Evolutionary conservation across 1,140 invertebrate genomes (phyloP), one percentile per base, ranked within the genome.

Genomic region (Zeugodacus cucurbitae): DNA sequence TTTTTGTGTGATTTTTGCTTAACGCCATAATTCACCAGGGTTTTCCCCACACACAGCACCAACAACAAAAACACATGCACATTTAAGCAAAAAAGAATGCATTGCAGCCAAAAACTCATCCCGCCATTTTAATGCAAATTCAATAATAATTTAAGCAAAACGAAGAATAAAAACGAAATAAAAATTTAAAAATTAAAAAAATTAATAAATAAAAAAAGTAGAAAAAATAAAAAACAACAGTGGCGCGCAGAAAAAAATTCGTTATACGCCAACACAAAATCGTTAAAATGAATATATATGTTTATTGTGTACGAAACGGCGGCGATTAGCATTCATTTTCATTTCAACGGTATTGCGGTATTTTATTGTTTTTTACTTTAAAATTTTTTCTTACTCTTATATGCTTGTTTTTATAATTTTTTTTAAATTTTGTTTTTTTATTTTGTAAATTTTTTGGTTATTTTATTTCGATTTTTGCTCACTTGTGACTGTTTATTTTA

Each of bases 301-400:
- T 74, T 22, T 74, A 22, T 74, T 41, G 34, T 8, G 34, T 41
- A 41, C 22, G 67, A 74, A n/a, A 32, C 34, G 67, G 20, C 22
- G 29, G 67, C 67, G 67, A 41, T 74, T 74, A 41, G 67, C 67
- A 74, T 41, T 74, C 7, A 74, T 74, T 74, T 37, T 74, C 67
- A 20, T 74, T 22, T 22, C 67, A 74, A 74, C 67, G n/a, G n/a
- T n/a, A 74, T 74, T 74, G 67, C 67, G 67, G 67, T 74, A 74
- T 74, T 74, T 37, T 74, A 41, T 41, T 74, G 29, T 67, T 26
- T 32, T 26, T 67, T 34, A 26, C 14, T 34, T 59, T n/a, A n/a
- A 20, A n/a, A 8, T 34, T 34, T 67, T 67, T 67, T 58, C 22
- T 58, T 22, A 22, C 11, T 59, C n/a, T 59, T 59, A 59, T 59